These are phyloP conservation scores for Cantharis lateralis DNA, from an alignment of 2,888 invertebrate species.

Conservation along the genomic window DNA sequence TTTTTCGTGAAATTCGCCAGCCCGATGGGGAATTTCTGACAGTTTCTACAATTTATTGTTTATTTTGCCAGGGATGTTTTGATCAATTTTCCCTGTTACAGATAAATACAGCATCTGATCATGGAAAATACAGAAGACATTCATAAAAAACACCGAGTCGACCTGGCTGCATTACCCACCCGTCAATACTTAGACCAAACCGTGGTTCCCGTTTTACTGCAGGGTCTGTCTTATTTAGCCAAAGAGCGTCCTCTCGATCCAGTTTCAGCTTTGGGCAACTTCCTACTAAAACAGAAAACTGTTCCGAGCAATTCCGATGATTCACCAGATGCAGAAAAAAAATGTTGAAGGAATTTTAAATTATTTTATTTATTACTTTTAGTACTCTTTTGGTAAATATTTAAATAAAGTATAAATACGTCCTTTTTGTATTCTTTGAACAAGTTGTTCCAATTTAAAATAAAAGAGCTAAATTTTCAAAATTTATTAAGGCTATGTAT, in stretches of 20 bases:
- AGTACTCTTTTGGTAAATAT: neutral
- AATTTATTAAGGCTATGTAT: slow-evolving; percentile 3
- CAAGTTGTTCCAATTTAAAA: too few species aligned
- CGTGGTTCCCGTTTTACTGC: slow-evolving; percentile 93
- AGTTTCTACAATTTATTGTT: neutral
- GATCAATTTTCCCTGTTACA: neutral
- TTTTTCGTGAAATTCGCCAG: neutral
- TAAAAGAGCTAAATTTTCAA: too few species aligned
- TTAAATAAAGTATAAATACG: neutral
- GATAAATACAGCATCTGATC: slow-evolving; percentile 20
- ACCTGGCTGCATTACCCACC: slow-evolving; percentile 88
- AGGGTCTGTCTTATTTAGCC: slow-evolving; percentile 88
- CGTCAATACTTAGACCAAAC: slow-evolving; percentile 98
- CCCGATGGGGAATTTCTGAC: neutral
- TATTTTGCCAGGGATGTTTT: neutral
- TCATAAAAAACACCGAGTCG: slow-evolving; percentile 80
- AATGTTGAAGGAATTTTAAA: slow-evolving; percentile 2
- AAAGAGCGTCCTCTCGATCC: slow-evolving; percentile 95
- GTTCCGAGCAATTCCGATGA: slow-evolving; percentile 62
- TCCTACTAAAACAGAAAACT: slow-evolving; percentile 86
- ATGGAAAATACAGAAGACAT: slow-evolving; percentile 66
- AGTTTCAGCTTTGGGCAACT: slow-evolving; percentile 89
- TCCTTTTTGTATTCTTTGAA: too few species aligned
- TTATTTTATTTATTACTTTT: neutral
- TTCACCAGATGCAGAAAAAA: slow-evolving; percentile 17